A percentile compares a stretch with the other conserved stretches of the same genome.
Evolutionary conservation across 2,888 invertebrate genomes (phyloP).

Genomic region (Eristalis tenax): DNA sequence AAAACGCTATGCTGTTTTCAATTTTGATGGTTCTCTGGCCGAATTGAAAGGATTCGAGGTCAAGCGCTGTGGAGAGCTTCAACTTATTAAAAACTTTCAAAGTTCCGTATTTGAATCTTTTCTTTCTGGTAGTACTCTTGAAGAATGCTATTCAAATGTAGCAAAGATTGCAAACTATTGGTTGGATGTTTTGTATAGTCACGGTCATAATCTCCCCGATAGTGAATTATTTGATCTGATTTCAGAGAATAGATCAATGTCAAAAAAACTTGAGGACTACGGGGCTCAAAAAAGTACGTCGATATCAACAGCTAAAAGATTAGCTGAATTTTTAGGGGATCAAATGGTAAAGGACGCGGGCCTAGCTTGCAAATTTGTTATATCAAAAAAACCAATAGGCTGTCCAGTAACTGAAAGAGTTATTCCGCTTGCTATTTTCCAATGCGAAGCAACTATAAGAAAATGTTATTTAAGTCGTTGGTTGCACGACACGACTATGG

Average conservation of each 20-base stretch:
- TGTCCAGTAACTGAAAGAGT: slow-evolving; percentile 96
- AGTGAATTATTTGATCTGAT: slow-evolving; percentile 96
- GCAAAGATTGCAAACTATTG: slow-evolving; percentile 99
- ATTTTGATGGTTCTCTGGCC: slow-evolving; percentile 97
- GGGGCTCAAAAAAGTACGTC: slow-evolving; percentile 98
- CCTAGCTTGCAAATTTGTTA: slow-evolving; percentile 96
- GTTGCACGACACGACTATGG: slow-evolving; percentile 92
- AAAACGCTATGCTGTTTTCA: slow-evolving; percentile 99
- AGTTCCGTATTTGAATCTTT: slow-evolving; percentile 99
- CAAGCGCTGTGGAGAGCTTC: slow-evolving; percentile 97
- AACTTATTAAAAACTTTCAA: slow-evolving; percentile 98
- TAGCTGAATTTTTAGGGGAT: slow-evolving; percentile 98
- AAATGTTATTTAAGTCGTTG: slow-evolving; percentile 95
- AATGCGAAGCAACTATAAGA: slow-evolving; percentile 93
- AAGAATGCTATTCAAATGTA: slow-evolving; percentile 95
- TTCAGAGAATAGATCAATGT: slow-evolving; percentile 97
- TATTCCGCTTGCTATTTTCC: slow-evolving; percentile 97
- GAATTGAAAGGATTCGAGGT: slow-evolving; percentile 99
- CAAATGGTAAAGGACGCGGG: slow-evolving; percentile 99
- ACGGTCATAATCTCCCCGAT: slow-evolving; percentile 95
- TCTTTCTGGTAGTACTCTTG: slow-evolving; percentile 93
- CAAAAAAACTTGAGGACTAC: slow-evolving; percentile 96
- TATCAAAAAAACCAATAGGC: slow-evolving; percentile 96
- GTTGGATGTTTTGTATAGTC: slow-evolving; percentile 97
- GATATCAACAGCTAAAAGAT: slow-evolving; percentile 97